A percentile compares a stretch with the other conserved stretches of the same genome.
Conservation (phyloP, 2,113 vertebrate species). For the Oophaga pumilio region DNA sequence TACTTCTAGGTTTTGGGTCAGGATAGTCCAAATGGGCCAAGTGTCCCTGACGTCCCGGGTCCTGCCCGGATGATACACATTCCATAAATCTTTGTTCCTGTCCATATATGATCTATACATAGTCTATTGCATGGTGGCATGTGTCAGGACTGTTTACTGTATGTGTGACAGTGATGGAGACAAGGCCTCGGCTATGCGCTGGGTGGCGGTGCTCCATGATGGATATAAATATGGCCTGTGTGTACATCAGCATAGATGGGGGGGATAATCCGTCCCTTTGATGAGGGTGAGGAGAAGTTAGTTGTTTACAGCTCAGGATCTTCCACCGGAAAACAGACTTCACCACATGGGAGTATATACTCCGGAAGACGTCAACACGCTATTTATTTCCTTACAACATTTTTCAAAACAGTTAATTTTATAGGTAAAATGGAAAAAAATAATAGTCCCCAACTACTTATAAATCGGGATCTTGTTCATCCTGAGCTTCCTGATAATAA, state of each 20-base stretch:
- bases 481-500: no score
- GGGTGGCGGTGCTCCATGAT: not conserved
- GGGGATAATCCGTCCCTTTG: not conserved
- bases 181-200: not conserved
- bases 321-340: not conserved
- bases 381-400: no score
- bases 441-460: no score
- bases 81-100: not conserved
- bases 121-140: not conserved
- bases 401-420: no score
- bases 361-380: no score
- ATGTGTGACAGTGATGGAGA: constrained; percentile 12
- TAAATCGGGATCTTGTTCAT: no score
- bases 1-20: not conserved
- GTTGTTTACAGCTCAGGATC: constrained; percentile 1
- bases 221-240: not conserved
- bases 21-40: not conserved
- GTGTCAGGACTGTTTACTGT: constrained; percentile 1
- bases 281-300: not conserved
- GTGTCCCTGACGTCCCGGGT: not conserved
- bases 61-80: not conserved
- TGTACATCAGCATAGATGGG: not conserved
- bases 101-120: not conserved
- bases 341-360: not conserved
- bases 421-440: no score